Conservation (phyloP, 1,140 invertebrate genomes). For the Harlomillsia oculata region DNA sequence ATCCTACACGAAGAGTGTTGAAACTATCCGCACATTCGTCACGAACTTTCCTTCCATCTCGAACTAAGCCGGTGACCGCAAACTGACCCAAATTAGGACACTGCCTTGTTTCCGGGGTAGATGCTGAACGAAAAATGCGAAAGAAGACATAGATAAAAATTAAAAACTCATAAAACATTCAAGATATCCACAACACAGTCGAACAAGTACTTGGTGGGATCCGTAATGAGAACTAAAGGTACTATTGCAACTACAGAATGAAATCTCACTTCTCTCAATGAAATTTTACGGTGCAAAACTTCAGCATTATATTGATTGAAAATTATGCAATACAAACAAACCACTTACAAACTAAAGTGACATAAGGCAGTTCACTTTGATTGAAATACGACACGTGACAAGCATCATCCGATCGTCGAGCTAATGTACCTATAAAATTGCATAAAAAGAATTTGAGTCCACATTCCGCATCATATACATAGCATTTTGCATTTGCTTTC, state of each 20-base stretch:
- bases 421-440: constrained; percentile 37
- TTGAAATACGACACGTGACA: constrained; percentile 52
- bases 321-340: background rate
- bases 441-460: background rate
- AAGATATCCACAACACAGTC: too few species aligned
- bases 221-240: too few species aligned
- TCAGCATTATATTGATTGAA: too few species aligned
- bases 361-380: constrained; percentile 56
- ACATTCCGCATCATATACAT: constrained; percentile 2
- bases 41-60: constrained; percentile 34
- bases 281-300: too few species aligned
- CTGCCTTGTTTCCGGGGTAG: constrained; percentile 49
- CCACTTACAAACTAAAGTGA: constrained; percentile 76
- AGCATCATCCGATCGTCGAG: constrained; percentile 51
- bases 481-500: constrained; percentile 20
- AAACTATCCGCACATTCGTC: constrained; percentile 42
- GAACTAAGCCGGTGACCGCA: constrained; percentile 48
- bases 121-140: constrained; percentile 46
- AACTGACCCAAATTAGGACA: constrained; percentile 62
- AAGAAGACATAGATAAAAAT: too few species aligned
- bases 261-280: too few species aligned
- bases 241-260: too few species aligned
- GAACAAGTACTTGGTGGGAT: too few species aligned
- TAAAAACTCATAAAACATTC: too few species aligned
- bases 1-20: constrained; percentile 52